Percentiles rank a stretch among this genome's conserved stretches.
These are phyloP conservation scores for Megaptera novaeangliae DNA, from an alignment of 2,113 vertebrate genomes.

Conservation along the genomic window DNA sequence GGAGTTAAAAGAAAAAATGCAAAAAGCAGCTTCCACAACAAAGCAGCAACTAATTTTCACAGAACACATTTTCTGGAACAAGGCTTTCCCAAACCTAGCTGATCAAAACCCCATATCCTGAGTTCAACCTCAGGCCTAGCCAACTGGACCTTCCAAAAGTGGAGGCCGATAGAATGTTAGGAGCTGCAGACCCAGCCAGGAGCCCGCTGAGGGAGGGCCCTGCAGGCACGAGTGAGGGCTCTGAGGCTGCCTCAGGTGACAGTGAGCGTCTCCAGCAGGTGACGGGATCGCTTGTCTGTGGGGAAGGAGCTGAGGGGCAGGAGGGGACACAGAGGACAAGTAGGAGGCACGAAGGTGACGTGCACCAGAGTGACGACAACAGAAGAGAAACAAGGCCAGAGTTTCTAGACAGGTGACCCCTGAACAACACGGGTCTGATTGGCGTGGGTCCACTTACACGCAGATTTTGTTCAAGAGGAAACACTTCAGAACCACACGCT, in stretches of 20 bases:
- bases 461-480: neutral
- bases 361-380: neutral
- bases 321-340: neutral
- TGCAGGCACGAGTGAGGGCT: neutral
- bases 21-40: neutral
- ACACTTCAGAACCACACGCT: neutral
- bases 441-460: rapidly evolving
- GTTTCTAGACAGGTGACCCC: neutral
- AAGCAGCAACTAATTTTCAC: neutral
- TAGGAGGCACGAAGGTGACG: neutral
- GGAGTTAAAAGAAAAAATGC: neutral
- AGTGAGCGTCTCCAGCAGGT: neutral
- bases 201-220: neutral
- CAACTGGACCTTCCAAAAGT: neutral
- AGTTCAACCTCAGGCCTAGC: neutral
- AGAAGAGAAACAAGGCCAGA: neutral
- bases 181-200: too few relatives aligned
- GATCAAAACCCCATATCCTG: neutral
- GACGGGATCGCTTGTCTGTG: too few relatives aligned
- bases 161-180: neutral
- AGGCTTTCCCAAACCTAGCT: neutral
- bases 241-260: neutral
- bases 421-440: neutral
- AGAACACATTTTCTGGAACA: neutral
- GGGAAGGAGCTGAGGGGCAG: neutral